Conservation (phyloP, 2,888 invertebrate species). For the Himalopsyche japonica region DNA sequence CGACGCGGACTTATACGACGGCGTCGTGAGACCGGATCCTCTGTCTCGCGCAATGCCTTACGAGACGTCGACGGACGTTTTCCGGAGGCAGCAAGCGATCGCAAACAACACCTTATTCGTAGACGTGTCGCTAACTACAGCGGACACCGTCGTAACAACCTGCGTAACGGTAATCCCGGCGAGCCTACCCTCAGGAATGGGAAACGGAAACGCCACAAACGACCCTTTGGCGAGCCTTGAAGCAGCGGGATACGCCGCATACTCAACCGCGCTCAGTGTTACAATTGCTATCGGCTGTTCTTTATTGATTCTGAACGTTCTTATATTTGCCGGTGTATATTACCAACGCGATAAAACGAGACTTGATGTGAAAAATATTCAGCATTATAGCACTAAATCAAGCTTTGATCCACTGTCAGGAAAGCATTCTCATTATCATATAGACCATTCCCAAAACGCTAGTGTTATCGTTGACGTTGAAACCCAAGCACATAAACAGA, state of each 20-base stretch:
- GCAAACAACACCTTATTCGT: constrained; percentile 57
- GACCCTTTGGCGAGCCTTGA: constrained; percentile 71
- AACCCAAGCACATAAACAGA: constrained; percentile 61
- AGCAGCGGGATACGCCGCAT: constrained; percentile 76
- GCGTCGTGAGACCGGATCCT: constrained; percentile 84
- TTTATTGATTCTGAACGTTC: constrained; percentile 76
- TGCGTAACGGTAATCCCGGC: constrained; percentile 68
- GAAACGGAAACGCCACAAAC: constrained; percentile 60
- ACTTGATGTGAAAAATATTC: constrained; percentile 73
- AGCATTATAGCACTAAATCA: constrained; percentile 71
- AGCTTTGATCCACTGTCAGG: constrained; percentile 76
- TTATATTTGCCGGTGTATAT: constrained; percentile 84
- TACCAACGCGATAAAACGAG: constrained; percentile 79
- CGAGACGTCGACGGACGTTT: constrained; percentile 63
- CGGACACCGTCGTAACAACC: constrained; percentile 71
- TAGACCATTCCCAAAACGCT: constrained; percentile 75
- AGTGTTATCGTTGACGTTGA: constrained; percentile 85
- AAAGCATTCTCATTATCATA: constrained; percentile 79
- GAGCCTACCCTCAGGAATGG: constrained; percentile 55
- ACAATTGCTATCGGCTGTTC: constrained; percentile 84
- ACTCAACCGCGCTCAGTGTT: constrained; percentile 75
- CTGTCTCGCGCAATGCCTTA: constrained; percentile 63
- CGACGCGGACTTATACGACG: constrained; percentile 87
- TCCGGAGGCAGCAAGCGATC: constrained; percentile 55
- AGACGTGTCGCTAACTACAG: constrained; percentile 69